Evolutionary conservation across 2,797 vertebrate genomes (phyloP).

Genomic region (Labroides dimidiatus): DNA sequence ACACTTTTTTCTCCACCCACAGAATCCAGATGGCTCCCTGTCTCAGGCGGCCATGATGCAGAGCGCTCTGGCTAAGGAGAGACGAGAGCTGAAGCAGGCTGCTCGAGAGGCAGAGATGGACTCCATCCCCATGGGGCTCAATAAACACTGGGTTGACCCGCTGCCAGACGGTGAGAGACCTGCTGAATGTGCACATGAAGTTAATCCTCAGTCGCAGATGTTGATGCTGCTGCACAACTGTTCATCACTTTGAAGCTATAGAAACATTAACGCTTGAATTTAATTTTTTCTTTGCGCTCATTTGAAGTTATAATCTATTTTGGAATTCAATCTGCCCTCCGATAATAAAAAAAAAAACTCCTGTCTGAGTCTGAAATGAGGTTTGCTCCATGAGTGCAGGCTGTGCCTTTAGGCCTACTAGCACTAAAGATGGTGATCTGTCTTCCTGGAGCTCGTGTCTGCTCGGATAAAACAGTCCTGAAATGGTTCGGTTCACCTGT

Average conservation of each 20-base stretch:
- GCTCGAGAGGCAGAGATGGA: constrained; percentile 99
- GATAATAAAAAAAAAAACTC: constrained; percentile 30
- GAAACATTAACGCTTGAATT: constrained; percentile 29
- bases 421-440: constrained; percentile 70
- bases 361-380: constrained; percentile 27
- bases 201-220: constrained; percentile 22
- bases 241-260: background rate
- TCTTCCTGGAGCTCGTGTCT: constrained; percentile 69
- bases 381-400: constrained; percentile 44
- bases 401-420: constrained; percentile 39
- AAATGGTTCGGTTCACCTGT: constrained; percentile 39
- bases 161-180: constrained; percentile 91
- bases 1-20: background rate
- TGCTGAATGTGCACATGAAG: constrained; percentile 4
- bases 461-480: constrained; percentile 55
- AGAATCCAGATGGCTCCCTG: constrained; percentile 98
- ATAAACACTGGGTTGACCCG: constrained; percentile 99
- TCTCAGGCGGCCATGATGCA: constrained; percentile 99
- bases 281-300: background rate
- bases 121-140: constrained; percentile 98
- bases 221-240: background rate
- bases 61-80: constrained; percentile 96
- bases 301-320: too few relatives aligned
- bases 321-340: background rate
- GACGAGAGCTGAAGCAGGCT: constrained; percentile 95